A percentile compares a stretch with the other conserved stretches of the same genome.
Conservation (phyloP, 2,797 vertebrate species). For the Sitta carolinensis region DNA sequence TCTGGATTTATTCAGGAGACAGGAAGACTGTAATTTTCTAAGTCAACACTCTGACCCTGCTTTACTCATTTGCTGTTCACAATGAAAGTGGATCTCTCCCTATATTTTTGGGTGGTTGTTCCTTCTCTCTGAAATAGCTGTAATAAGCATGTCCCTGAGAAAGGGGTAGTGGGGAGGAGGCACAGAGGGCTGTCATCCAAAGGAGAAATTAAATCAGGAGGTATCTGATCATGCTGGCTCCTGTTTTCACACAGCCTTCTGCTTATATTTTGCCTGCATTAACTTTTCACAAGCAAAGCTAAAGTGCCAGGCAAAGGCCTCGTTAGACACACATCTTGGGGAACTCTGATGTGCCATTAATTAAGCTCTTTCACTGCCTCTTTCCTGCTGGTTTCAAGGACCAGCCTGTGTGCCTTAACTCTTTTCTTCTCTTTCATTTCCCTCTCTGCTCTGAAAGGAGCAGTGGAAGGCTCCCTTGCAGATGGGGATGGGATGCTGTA, state of each 20-base stretch:
- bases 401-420: not conserved
- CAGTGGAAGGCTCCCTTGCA: not conserved
- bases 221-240: constrained; percentile 34
- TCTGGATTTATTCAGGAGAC: constrained; percentile 74
- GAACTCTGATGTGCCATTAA: constrained; percentile 53
- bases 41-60: constrained; percentile 75
- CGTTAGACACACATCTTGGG: constrained; percentile 45
- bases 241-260: constrained; percentile 36
- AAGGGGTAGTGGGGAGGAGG: constrained; percentile 10
- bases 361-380: constrained; percentile 53
- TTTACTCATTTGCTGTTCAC: constrained; percentile 57
- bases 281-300: constrained; percentile 15
- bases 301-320: constrained; percentile 16
- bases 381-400: constrained; percentile 54
- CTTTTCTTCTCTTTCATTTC: not conserved
- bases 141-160: constrained; percentile 37
- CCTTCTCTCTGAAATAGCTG: constrained; percentile 48
- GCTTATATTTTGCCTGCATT: constrained; percentile 9
- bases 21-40: constrained; percentile 75
- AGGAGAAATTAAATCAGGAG: constrained; percentile 68
- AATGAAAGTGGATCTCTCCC: constrained; percentile 65
- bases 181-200: constrained; percentile 28
- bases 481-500: not conserved
- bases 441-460: not conserved
- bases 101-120: constrained; percentile 26